These are phyloP conservation scores for Limanda limanda DNA, from an alignment of 2,113 vertebrate genomes.

Conservation along the genomic window DNA sequence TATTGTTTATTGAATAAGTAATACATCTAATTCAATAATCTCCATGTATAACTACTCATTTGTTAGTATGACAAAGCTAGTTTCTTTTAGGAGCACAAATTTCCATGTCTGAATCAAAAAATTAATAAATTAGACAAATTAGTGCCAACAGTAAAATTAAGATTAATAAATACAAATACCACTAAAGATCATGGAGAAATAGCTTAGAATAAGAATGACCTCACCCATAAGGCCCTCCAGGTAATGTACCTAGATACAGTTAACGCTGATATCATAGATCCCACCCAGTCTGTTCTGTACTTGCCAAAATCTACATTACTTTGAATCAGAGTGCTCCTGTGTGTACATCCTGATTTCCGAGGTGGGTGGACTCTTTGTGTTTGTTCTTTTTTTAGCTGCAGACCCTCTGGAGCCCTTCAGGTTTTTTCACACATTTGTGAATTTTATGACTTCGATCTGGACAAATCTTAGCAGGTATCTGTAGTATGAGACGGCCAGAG, in stretches of 20 bases:
- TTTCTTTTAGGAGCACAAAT: neutral
- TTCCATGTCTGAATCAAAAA: too few species aligned
- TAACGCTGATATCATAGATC: neutral
- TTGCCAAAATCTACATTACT: neutral
- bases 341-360: constrained; percentile 12
- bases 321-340: neutral
- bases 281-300: neutral
- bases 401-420: constrained; percentile 22
- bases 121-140: neutral
- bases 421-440: constrained; percentile 29
- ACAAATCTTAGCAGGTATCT: constrained; percentile 26
- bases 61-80: neutral
- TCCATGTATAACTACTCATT: neutral
- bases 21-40: constrained; percentile 4
- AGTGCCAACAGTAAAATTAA: neutral
- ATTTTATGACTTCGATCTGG: constrained; percentile 29
- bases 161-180: neutral
- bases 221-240: neutral
- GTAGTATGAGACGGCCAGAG: constrained; percentile 7
- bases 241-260: neutral
- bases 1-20: constrained; percentile 13
- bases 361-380: neutral
- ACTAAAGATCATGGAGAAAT: neutral
- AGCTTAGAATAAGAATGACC: neutral
- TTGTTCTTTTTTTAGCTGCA: constrained; percentile 24